Evolutionary conservation across 2,113 vertebrate species (phyloP).

Genomic region (Pantherophis guttatus): DNA sequence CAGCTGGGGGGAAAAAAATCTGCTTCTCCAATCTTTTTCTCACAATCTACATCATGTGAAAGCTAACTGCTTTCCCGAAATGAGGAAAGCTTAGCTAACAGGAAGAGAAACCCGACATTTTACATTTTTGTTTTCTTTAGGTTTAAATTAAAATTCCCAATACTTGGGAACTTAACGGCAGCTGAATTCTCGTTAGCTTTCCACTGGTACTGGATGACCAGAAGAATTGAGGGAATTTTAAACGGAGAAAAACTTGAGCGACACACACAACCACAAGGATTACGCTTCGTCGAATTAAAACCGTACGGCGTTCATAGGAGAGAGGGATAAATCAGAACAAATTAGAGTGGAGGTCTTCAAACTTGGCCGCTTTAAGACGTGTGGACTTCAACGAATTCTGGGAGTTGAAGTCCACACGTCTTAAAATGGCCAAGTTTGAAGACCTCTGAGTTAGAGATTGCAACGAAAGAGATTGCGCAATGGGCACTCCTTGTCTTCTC

Average conservation of each 20-base stretch:
- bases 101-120: not conserved
- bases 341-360: no score
- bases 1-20: not conserved
- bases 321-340: no score
- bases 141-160: no score
- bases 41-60: not conserved
- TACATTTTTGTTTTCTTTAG: not conserved
- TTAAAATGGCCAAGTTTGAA: no score
- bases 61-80: not conserved
- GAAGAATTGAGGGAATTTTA: not conserved
- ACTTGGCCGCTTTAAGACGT: no score
- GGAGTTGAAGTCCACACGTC: no score
- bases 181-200: not conserved
- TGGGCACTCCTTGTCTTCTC: not conserved
- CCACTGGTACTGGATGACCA: not conserved
- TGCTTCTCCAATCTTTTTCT: not conserved
- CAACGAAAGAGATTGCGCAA: not conserved
- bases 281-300: not conserved
- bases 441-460: not conserved
- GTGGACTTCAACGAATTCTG: no score
- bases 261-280: not conserved
- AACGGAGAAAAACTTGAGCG: not conserved
- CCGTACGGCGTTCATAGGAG: fast-evolving
- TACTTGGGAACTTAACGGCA: no score
- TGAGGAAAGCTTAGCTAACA: no score